Percentiles rank a stretch among this genome's conserved stretches.
Evolutionary conservation across 1,140 invertebrate species (phyloP).

Genomic region (Ruditapes philippinarum): DNA sequence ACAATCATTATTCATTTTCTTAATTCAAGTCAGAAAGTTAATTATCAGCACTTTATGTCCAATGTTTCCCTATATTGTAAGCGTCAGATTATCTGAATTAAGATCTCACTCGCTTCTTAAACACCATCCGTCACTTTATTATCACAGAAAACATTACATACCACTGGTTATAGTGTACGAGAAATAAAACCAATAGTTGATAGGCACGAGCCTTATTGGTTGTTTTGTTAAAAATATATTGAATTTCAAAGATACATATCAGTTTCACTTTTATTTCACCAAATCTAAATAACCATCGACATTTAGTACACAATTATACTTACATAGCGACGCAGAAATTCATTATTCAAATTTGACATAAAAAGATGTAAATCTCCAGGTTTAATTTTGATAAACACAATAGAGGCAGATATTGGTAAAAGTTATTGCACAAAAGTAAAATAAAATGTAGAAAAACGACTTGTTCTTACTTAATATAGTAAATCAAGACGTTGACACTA

Average conservation of each 20-base stretch:
- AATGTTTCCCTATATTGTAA: too few species aligned
- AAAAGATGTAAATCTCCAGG: conserved; percentile 15
- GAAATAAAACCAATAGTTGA: not conserved
- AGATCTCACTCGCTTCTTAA: too few species aligned
- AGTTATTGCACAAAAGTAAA: not conserved
- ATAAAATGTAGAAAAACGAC: too few species aligned
- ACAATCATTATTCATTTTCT: too few species aligned
- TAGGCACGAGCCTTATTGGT: not conserved
- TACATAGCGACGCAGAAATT: conserved; percentile 12
- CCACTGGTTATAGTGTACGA: too few species aligned
- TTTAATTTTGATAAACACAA: not conserved
- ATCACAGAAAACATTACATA: too few species aligned
- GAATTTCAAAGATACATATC: not conserved
- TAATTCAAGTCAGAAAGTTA: too few species aligned
- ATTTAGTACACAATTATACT: not conserved
- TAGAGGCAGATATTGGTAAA: not conserved
- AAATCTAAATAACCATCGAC: not conserved
- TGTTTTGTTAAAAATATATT: not conserved
- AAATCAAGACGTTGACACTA: too few species aligned
- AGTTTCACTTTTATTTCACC: conserved; percentile 22
- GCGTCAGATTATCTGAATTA: too few species aligned
- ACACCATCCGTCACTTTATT: too few species aligned
- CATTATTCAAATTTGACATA: conserved; percentile 16
- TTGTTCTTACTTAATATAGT: too few species aligned
- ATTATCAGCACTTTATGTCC: too few species aligned